Base-by-base conservation (phyloP, 2,797 vertebrate genomes). In the Poecilia gillii region DNA sequence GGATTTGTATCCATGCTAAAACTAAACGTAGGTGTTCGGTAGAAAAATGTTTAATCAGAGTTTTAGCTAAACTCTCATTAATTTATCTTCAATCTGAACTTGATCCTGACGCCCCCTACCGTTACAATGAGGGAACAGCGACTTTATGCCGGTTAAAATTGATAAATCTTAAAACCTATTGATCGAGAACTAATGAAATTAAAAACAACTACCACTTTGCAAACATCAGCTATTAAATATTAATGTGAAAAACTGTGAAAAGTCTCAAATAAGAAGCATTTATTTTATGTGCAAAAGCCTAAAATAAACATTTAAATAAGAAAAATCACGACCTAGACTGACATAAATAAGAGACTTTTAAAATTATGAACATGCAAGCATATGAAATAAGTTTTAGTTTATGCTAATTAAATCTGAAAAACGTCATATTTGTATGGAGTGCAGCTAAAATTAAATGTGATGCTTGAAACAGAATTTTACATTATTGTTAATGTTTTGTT, bases 101-200 rank as follows among this genome's bases (percentile, higher is more conserved):
- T 78, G 14, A 45, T 28, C 0, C 5, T 6, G 12, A 81, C 86
- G 81, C 82, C 90, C 80, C 20, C 89, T 2, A 7, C 11, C 1
- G 77, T 18, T 1, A 0, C 8, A 3, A 6, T 11, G 4, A 9
- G 2, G 12, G 11, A 59, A 43, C 20, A 20, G 47, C 62, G 16
- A 18, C 20, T 53, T 25, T 3, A 53, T 53, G 49, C 49, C 7
- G 2, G 20, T 53, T 53, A 25, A 51, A 6, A 9, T 7, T 23
- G 49, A 25, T 53, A 1, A 25, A 25, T 25, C 2, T 53, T n/a
- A 12, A n/a, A n/a, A n/a, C 3, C 25, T 55, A n/a, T 55, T 25
- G 8, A n/a, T 55, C 25, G 25, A 55, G 3, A 55, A 55, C 16
- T 33, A 66, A 39, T 20, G 7, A 39, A 66, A 66, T 39, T 66